Evolutionary conservation across 2,888 invertebrate genomes (phyloP).

Genomic region (Harpalus rubripes): DNA sequence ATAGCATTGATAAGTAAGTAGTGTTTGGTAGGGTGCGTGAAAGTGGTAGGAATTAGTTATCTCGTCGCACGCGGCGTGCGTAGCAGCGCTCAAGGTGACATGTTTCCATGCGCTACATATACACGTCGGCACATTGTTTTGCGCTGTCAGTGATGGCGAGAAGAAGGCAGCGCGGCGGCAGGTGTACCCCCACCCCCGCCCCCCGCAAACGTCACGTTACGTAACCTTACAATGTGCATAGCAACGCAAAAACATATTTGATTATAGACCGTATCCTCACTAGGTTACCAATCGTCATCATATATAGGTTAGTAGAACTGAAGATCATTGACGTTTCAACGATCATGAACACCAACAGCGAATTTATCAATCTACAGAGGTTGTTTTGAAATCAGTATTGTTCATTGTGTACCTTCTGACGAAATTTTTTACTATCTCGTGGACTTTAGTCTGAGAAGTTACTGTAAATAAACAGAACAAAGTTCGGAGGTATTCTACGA

Average conservation of each 20-base stretch:
- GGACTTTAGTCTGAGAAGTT: constrained; percentile 24
- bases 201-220: constrained; percentile 39
- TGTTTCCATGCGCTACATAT: constrained; percentile 65
- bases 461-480: constrained; percentile 52
- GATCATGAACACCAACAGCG: constrained; percentile 9
- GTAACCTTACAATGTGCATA: constrained; percentile 64
- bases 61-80: constrained; percentile 26
- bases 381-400: constrained; percentile 48
- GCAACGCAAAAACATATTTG: constrained; percentile 65
- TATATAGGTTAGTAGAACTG: constrained; percentile 64
- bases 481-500: constrained; percentile 26
- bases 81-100: constrained; percentile 63
- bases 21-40: background rate
- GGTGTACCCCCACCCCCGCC: constrained; percentile 26
- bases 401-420: constrained; percentile 44
- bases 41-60: background rate
- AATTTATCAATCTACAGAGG: constrained; percentile 44
- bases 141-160: constrained; percentile 50
- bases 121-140: constrained; percentile 64
- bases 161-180: constrained; percentile 35
- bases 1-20: too few species aligned
- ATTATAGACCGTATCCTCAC: constrained; percentile 60
- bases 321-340: constrained; percentile 53
- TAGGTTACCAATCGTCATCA: constrained; percentile 56
- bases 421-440: constrained; percentile 40